Evolutionary conservation across 2,797 vertebrate genomes (phyloP).

Genomic region (Microcaecilia unicolor): DNA sequence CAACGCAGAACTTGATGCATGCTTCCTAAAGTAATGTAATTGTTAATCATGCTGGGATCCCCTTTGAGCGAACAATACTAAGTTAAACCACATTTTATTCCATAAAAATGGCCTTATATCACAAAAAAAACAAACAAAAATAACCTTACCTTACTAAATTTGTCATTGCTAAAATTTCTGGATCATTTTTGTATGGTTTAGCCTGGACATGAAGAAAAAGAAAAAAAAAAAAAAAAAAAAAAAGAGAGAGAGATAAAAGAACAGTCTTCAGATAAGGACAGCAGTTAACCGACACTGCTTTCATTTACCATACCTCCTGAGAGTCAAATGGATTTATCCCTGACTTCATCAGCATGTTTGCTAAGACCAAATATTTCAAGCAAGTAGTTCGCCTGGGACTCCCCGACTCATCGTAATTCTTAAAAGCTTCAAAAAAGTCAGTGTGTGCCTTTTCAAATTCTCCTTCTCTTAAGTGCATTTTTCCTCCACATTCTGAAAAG

Average conservation of each 20-base stretch:
- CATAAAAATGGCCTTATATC: too few relatives aligned
- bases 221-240: slow-evolving; percentile 3
- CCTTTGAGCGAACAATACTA: too few relatives aligned
- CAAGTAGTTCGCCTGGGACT: slow-evolving; percentile 96
- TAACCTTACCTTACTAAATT: slow-evolving; percentile 97
- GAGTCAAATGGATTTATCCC: slow-evolving; percentile 98
- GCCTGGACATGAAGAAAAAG: slow-evolving; percentile 62
- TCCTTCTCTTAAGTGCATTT: slow-evolving; percentile 98
- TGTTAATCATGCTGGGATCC: too few relatives aligned
- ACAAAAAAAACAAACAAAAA: neutral
- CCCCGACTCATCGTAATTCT: slow-evolving; percentile 98
- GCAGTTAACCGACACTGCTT: neutral
- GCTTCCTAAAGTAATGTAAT: too few relatives aligned
- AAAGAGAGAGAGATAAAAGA: slow-evolving; percentile 9
- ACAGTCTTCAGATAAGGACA: too few relatives aligned
- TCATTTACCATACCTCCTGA: slow-evolving; percentile 75
- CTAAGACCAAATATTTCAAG: slow-evolving; percentile 96
- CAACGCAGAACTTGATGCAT: too few relatives aligned
- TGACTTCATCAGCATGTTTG: slow-evolving; percentile 99
- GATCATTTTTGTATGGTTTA: slow-evolving; percentile 98
- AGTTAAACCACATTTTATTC: too few relatives aligned
- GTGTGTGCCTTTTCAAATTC: slow-evolving; percentile 99
- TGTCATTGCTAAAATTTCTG: slow-evolving; percentile 98
- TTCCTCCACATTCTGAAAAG: slow-evolving; percentile 88
- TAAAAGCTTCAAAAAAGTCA: slow-evolving; percentile 98